Evolutionary conservation across 1,140 invertebrate genomes (phyloP), one percentile per base, ranked within the genome.

Genomic region (Anthonomus grandis): DNA sequence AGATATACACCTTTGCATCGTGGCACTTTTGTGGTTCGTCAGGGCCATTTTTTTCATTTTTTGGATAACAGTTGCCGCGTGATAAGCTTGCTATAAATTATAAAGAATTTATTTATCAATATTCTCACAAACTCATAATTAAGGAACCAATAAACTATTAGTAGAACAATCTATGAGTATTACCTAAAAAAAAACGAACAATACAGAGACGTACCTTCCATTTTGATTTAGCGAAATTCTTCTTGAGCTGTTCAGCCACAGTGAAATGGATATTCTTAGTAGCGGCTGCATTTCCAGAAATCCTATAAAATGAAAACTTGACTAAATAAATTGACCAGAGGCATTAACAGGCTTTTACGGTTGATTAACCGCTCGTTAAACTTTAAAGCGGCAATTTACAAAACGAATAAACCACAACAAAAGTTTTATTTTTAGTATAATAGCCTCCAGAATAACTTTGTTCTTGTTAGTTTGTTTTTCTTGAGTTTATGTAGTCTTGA

Each of bases 251-350:
- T 75, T 95, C 94, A 64, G 93, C 95, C 60, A 98, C 95, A 66
- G 95, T 96, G 66, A 92, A 91, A 76, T 97, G 94, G 70, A 98
- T 97, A 74, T 98, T 94, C 78, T 92, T 96, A 78, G 92, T 93
- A 74, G 92, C 92, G 45, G 95, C 95, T 42, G 92, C 92, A 77
- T 97, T 97, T 60, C 95, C 95, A 71, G 89, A 95, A 71, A 98
- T 97, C 93, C 90, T 93, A 45, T 45, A 44, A 39, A 18, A 23
- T 50, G 12, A 12, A 37, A 56, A 24, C 6, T 21, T 48, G n/a
- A 23, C 17, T 37, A 38, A 23, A 13, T 9, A 50, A 6, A 8
- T 39, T 8, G 4, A 5, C 3, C 4, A 50, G 4, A 6, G n/a
- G n/a, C n/a, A n/a, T n/a, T n/a, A n/a, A n/a, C n/a, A n/a, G n/a